phyloP scores from a whole-genome alignment of 2,797 vertebrate species.

The Halcyon leucocephala region DNA sequence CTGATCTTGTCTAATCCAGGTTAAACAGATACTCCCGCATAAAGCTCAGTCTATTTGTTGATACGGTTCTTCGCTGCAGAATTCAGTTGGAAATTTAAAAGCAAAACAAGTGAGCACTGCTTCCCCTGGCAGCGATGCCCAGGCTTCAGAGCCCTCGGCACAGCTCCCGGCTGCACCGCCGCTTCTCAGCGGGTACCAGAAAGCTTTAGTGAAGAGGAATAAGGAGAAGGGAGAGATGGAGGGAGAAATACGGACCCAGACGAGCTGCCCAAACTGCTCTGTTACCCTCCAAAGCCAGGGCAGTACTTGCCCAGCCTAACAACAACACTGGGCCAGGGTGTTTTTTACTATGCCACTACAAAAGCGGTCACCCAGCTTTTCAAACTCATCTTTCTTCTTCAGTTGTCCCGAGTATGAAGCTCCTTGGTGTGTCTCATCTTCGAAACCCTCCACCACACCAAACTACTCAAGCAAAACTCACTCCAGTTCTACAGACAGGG shows the following conservation, averaged over 20 bases:
- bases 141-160: rapidly evolving
- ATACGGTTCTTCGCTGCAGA: rapidly evolving
- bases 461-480: not conserved
- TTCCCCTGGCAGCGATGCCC: not conserved
- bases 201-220: too few species aligned
- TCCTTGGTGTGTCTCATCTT: not conserved
- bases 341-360: rapidly evolving
- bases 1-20: slow-evolving; percentile 25
- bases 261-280: not conserved
- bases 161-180: not conserved
- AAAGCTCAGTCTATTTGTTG: rapidly evolving
- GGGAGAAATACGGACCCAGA: rapidly evolving
- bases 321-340: rapidly evolving
- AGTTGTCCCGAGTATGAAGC: rapidly evolving
- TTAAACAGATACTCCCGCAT: not conserved
- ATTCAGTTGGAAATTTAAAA: not conserved
- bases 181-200: rapidly evolving
- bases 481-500: not conserved
- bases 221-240: rapidly evolving
- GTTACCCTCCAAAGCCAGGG: not conserved
- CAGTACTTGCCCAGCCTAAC: rapidly evolving
- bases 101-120: rapidly evolving
- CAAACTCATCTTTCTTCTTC: not conserved
- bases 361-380: not conserved
- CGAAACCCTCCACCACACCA: not conserved